Evolutionary conservation across 2,113 vertebrate genomes (phyloP).

Genomic region (Naja naja): DNA sequence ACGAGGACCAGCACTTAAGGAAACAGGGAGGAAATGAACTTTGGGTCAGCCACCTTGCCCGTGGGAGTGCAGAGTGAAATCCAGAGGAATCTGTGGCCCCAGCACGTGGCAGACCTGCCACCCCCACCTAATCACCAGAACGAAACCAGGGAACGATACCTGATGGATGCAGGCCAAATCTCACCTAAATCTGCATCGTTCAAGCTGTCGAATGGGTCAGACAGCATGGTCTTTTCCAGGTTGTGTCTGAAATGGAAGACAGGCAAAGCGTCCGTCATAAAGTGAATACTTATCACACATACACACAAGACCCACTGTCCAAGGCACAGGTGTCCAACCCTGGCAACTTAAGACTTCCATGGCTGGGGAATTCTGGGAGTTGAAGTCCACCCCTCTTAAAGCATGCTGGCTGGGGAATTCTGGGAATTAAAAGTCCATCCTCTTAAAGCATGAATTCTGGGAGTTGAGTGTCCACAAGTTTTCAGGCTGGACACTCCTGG

Average conservation of each 20-base stretch:
- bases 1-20: slow-evolving; percentile 85
- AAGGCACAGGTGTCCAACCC: neutral
- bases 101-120: neutral
- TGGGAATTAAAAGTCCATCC: too few species aligned
- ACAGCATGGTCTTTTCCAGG: slow-evolving; percentile 81
- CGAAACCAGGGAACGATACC: neutral
- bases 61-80: neutral
- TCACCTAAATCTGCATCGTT: slow-evolving; percentile 85
- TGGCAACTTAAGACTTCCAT: neutral
- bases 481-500: neutral
- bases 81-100: neutral
- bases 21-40: neutral
- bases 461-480: neutral
- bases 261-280: accelerated
- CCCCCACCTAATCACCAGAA: neutral
- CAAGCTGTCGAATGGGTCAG: slow-evolving; percentile 85
- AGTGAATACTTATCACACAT: accelerated
- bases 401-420: too few species aligned
- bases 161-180: neutral
- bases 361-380: neutral
- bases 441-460: too few species aligned
- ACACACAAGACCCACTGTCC: accelerated
- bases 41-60: neutral
- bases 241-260: slow-evolving; percentile 77
- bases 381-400: neutral